Evolutionary conservation across 2,113 vertebrate species (phyloP).

Genomic region (Chloebia gouldiae): DNA sequence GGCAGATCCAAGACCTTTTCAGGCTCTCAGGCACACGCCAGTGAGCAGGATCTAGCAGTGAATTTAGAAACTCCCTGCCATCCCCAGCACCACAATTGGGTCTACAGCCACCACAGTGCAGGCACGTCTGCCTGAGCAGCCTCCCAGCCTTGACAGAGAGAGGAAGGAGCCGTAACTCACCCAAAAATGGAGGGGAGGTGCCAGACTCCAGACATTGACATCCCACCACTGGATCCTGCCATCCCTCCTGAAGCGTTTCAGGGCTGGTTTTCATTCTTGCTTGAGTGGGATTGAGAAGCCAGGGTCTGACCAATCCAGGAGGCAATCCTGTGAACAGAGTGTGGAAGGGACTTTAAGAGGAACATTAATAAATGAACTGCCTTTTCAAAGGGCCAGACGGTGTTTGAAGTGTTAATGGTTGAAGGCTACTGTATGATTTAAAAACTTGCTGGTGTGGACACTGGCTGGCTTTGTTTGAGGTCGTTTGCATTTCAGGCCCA

Average conservation of each 20-base stretch:
- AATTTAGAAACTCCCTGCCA: not conserved
- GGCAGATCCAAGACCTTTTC: not conserved
- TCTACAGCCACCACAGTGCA: not conserved
- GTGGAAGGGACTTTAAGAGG: not conserved
- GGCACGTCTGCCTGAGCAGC: not conserved
- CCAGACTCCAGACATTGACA: not conserved
- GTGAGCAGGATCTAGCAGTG: not conserved
- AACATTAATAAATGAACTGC: conserved; percentile 28
- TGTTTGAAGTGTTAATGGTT: conserved; percentile 42
- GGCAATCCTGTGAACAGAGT: not conserved
- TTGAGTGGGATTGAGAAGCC: not conserved
- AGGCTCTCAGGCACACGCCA: not conserved
- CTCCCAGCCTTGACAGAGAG: not conserved
- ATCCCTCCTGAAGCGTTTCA: not conserved
- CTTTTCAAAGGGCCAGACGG: not conserved
- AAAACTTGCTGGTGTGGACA: conserved; percentile 14
- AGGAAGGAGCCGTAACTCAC: not conserved
- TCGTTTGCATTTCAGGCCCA: not conserved
- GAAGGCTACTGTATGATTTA: conserved; percentile 29
- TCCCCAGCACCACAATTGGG: not conserved
- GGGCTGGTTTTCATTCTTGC: not conserved
- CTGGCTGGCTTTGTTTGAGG: conserved; percentile 26
- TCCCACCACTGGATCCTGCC: not conserved
- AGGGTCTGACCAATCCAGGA: not conserved
- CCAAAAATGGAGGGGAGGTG: not conserved